Conservation (phyloP, 2,113 vertebrate species). For the Podarcis cretensis region DNA sequence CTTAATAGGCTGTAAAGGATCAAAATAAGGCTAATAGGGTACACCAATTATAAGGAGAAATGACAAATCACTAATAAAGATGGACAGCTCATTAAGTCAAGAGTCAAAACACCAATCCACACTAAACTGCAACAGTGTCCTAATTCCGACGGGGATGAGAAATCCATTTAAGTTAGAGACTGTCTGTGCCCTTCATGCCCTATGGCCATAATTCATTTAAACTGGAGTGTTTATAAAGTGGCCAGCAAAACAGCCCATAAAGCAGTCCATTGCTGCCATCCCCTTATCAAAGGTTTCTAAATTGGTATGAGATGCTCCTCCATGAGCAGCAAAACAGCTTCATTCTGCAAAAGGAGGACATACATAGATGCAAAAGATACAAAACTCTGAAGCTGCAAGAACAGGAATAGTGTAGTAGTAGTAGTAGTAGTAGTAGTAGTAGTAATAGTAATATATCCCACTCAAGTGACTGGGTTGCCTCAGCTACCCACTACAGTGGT, state of each 20-base stretch:
- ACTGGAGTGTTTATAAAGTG: constrained; percentile 1
- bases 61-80: constrained; percentile 10
- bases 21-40: neutral
- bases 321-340: neutral
- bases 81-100: constrained; percentile 12
- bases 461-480: too few species aligned
- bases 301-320: neutral
- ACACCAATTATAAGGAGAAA: neutral
- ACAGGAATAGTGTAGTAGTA: too few species aligned
- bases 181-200: neutral
- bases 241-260: neutral
- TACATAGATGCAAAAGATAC: neutral
- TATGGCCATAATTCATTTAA: constrained; percentile 34
- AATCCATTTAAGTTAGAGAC: neutral
- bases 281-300: neutral
- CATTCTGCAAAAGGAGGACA: neutral
- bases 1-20: neutral
- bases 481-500: neutral
- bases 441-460: too few species aligned
- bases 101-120: neutral
- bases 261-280: neutral
- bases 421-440: rapidly evolving
- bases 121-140: neutral
- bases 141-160: neutral
- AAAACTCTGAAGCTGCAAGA: rapidly evolving